Evolutionary conservation across 2,797 vertebrate genomes (phyloP).

Genomic region (Sus cebifrons): DNA sequence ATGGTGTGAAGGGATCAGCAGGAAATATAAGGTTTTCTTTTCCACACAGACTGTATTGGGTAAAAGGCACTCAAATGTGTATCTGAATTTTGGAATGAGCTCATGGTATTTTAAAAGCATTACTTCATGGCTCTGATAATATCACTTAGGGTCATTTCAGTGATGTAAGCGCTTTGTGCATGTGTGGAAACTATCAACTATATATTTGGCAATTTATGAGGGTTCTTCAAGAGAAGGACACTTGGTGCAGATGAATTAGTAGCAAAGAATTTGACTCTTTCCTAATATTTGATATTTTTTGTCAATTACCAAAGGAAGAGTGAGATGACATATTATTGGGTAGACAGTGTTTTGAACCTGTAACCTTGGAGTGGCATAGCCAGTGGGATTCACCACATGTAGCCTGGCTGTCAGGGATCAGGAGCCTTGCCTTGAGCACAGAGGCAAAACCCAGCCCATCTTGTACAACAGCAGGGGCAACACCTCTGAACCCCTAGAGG

Average conservation of each 20-base stretch:
- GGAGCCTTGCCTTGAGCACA: not conserved
- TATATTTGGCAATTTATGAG: not conserved
- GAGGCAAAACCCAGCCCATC: not conserved
- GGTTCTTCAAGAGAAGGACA: not conserved
- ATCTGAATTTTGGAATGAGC: constrained; percentile 1
- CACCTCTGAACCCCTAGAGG: not conserved
- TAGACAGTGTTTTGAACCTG: not conserved
- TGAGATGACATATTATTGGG: not conserved
- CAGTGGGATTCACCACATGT: not conserved
- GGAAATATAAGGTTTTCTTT: not conserved
- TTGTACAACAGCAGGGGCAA: fast-evolving
- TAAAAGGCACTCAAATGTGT: not conserved
- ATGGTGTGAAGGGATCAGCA: not conserved
- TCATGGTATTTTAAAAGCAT: not conserved
- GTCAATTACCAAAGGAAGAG: not conserved
- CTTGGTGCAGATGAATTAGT: not conserved
- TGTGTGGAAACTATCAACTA: not conserved
- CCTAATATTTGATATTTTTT: not conserved
- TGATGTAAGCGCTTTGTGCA: not conserved
- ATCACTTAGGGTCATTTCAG: not conserved
- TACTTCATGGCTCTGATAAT: not conserved
- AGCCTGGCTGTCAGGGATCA: not conserved
- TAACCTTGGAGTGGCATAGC: not conserved
- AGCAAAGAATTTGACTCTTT: not conserved
- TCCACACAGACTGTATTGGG: not conserved